Conservation (phyloP, 2,888 invertebrate genomes). For the Trachelus iudaicus region DNA sequence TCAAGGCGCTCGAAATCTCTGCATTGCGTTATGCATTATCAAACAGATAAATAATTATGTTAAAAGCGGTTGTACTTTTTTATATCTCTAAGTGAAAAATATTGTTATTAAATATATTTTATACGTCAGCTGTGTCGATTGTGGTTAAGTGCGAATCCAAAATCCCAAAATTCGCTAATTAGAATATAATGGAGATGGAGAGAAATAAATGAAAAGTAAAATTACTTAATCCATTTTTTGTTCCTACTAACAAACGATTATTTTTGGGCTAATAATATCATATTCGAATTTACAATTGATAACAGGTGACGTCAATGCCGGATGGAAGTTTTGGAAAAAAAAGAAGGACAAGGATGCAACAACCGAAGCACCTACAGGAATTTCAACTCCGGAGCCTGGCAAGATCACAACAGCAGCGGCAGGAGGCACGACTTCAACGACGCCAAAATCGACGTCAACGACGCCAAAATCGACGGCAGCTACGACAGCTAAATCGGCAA, state of each 20-base stretch:
- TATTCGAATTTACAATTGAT: background rate
- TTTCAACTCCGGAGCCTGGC: background rate
- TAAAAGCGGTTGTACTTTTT: background rate
- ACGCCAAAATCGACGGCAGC: slow-evolving; percentile 19
- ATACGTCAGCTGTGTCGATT: background rate
- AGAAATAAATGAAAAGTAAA: background rate
- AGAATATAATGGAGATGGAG: background rate
- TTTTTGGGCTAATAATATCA: background rate
- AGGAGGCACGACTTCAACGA: slow-evolving; percentile 9
- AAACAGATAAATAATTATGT: background rate
- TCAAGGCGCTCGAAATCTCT: background rate
- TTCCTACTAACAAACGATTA: background rate
- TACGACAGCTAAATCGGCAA: slow-evolving; percentile 15
- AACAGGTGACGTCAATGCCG: slow-evolving; percentile 44
- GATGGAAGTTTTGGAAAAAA: slow-evolving; percentile 58
- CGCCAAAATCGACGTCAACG: slow-evolving; percentile 21
- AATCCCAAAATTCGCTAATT: background rate
- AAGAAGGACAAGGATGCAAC: slow-evolving; percentile 36
- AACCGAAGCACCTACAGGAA: slow-evolving; percentile 20
- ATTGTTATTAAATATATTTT: background rate
- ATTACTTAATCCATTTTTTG: background rate
- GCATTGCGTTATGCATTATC: background rate
- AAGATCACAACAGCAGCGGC: background rate
- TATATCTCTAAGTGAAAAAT: background rate
- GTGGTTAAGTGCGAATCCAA: background rate